phyloP scores from a whole-genome alignment of 1,140 invertebrate species.

The Panulirus ornatus region DNA sequence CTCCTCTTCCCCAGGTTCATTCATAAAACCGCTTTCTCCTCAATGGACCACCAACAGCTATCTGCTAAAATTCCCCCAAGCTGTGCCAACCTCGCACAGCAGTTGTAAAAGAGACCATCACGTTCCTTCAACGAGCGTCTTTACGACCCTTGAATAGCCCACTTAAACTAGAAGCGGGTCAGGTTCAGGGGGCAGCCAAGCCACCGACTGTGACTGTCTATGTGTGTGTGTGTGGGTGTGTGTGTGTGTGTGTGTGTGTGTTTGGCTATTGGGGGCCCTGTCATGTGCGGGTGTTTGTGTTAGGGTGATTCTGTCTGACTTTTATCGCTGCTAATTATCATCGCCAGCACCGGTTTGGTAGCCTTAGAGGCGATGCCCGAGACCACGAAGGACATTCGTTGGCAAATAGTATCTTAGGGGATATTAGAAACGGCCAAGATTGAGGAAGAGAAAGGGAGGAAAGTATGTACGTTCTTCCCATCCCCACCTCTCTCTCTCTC shows the following conservation, averaged over 20 bases:
- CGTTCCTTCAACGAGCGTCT: constrained; percentile 66
- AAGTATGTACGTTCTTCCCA: constrained; percentile 3
- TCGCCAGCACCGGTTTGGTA: neutral
- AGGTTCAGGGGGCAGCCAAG: constrained; percentile 35
- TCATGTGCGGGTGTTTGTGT: neutral
- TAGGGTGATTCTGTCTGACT: neutral
- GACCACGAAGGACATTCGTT: neutral
- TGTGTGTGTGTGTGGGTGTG: neutral
- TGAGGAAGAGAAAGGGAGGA: constrained; percentile 6
- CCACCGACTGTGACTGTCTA: neutral
- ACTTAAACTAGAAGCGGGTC: constrained; percentile 59
- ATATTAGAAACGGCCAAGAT: neutral
- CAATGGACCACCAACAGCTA: constrained; percentile 38
- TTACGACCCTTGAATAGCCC: constrained; percentile 67
- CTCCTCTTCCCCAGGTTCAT: constrained; percentile 47
- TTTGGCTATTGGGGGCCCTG: too few relatives aligned
- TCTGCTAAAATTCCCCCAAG: constrained; percentile 56
- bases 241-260: constrained; percentile 20
- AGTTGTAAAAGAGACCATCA: constrained; percentile 71
- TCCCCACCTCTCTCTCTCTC: constrained; percentile 1
- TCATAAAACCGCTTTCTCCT: constrained; percentile 62
- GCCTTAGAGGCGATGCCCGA: too few relatives aligned
- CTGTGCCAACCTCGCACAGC: constrained; percentile 59
- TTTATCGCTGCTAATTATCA: neutral
- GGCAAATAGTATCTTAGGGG: neutral